Percentiles rank a stretch among this genome's conserved stretches.
These are phyloP conservation scores for Cyclargus thomasi DNA, from an alignment of 1,140 invertebrate species.

Conservation along the genomic window DNA sequence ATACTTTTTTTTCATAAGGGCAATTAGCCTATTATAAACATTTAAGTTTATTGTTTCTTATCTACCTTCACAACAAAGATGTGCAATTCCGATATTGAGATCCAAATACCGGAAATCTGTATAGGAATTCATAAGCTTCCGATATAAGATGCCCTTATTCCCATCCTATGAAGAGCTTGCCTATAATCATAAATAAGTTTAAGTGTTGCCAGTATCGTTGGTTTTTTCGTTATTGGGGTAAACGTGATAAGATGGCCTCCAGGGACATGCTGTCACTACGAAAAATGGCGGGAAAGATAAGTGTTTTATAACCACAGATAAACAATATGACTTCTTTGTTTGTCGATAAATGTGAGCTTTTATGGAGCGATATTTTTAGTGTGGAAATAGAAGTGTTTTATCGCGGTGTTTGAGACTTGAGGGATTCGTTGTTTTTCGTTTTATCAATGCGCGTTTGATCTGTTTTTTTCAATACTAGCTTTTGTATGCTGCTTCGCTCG, in stretches of 20 bases:
- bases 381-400: background rate
- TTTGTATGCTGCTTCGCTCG: no score
- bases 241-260: background rate
- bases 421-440: no score
- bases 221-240: conserved; percentile 6
- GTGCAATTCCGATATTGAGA: no score
- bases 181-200: background rate
- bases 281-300: conserved; percentile 21
- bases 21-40: no score
- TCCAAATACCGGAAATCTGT: no score
- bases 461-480: no score
- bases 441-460: no score
- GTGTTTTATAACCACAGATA: conserved; percentile 28
- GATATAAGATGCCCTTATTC: background rate
- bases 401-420: no score
- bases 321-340: conserved; percentile 14
- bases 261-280: background rate
- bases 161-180: background rate
- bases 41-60: no score
- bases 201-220: background rate
- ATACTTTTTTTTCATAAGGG: no score
- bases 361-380: background rate
- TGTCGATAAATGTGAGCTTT: conserved; percentile 2
- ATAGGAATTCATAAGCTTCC: no score
- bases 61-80: no score